These are phyloP conservation scores for Tenthredo amoena DNA, from an alignment of 2,888 invertebrate species.

Conservation along the genomic window DNA sequence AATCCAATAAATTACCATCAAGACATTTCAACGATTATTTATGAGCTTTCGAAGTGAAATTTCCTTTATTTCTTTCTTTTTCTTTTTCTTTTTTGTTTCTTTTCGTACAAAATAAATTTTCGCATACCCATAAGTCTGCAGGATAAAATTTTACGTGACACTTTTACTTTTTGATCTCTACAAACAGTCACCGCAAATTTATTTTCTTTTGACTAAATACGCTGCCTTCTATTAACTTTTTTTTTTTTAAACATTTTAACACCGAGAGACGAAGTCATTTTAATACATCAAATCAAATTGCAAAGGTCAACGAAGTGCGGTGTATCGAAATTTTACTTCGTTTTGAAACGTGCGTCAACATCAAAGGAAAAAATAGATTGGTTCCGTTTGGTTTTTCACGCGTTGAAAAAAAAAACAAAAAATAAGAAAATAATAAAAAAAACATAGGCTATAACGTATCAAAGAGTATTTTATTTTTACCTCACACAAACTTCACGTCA, in stretches of 20 bases:
- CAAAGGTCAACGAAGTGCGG: not conserved
- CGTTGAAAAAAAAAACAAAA: not conserved
- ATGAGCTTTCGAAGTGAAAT: not conserved
- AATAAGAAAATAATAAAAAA: not conserved
- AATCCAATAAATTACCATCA: not conserved
- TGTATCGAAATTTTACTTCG: slow-evolving; percentile 8
- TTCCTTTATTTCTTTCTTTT: no score
- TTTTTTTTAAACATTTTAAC: not conserved
- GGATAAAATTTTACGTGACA: not conserved
- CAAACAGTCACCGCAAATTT: not conserved
- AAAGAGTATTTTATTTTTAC: slow-evolving; percentile 31
- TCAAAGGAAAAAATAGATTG: slow-evolving; percentile 36
- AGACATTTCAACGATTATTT: not conserved
- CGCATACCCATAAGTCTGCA: not conserved
- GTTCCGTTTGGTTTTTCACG: slow-evolving; percentile 22
- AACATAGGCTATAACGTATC: not conserved
- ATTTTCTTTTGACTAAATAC: not conserved
- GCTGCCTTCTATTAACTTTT: not conserved
- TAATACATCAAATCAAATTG: slow-evolving; percentile 7
- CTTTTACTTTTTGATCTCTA: not conserved
- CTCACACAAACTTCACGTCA: not conserved
- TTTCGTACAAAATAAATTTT: not conserved
- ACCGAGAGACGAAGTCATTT: not conserved
- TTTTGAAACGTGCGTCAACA: slow-evolving; percentile 1
- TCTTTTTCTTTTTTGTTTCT: not conserved